Evolutionary conservation across 2,797 vertebrate species (phyloP), one percentile per base, ranked within the genome.

Genomic region (Hyperoplus immaculatus): DNA sequence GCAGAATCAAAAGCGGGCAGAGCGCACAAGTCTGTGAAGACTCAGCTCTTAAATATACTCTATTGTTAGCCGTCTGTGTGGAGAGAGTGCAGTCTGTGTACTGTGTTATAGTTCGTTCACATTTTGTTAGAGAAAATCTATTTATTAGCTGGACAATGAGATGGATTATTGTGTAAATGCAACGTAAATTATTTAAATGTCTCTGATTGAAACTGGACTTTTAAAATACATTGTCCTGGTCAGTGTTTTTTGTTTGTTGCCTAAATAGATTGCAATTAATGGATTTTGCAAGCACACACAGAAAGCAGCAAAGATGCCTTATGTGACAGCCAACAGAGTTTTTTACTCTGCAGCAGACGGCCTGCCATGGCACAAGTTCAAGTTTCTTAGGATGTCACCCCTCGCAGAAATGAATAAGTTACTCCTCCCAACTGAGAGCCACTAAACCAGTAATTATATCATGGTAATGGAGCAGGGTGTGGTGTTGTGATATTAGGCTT

Each of bases 41-140:
- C 43, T 68, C 59, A 29, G 68, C 55, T 72, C 11, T 29, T 12
- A 80, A 63, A 51, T 43, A 66, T 57, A 47, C 47, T 50, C 68
- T 50, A 61, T 5, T 15, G 39, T 6, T 54, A 46, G 10, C 53
- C 38, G 6, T 10, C 3, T 6, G 12, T 5, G 38, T 16, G 38
- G 16, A 59, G 15, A 38, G 29, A 36, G 12, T 15, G n/a, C 45
- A 29, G 29, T 29, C 2, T 29, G 29, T 29, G 29, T 3, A 29
- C 29, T 29, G 29, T 29, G 29, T 3, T 29, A 29, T 29, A 3
- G 29, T 29, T 29, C 29, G 29, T 29, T 29, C 29, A 29, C 29
- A 29, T 29, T 29, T 29, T 29, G 29, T 29, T 29, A 29, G 29
- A 29, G 29, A 29, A 29, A 3, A 29, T 29, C 29, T 29, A 29